Conservation (phyloP, 2,113 vertebrate genomes). For the Entomyzon cyanotis region DNA sequence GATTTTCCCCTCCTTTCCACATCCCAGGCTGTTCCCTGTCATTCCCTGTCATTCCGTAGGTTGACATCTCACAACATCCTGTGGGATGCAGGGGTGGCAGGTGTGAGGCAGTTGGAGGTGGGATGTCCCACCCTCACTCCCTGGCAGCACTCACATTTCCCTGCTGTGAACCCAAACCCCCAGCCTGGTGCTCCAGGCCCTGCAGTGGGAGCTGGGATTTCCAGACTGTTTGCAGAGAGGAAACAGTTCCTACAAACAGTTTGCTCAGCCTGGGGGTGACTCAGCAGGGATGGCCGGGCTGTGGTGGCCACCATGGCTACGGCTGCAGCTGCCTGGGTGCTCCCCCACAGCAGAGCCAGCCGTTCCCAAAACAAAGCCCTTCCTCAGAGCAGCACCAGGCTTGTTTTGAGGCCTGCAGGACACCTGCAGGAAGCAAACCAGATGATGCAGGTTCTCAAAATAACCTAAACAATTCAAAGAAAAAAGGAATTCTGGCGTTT, state of each 20-base stretch:
- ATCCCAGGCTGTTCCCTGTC: neutral
- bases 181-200: rapidly evolving
- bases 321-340: neutral
- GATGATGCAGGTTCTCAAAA: neutral
- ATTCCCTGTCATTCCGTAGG: neutral
- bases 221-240: neutral
- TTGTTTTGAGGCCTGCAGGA: neutral
- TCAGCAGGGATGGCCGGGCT: neutral
- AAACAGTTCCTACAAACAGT: neutral
- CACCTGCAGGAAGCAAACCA: neutral
- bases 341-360: neutral
- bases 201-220: neutral
- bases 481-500: neutral
- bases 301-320: rapidly evolving
- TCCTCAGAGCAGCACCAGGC: rapidly evolving
- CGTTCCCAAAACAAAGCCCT: neutral
- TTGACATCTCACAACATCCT: neutral
- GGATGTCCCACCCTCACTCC: neutral
- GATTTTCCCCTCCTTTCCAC: neutral
- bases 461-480: neutral
- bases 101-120: neutral
- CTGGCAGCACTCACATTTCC: rapidly evolving
- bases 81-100: neutral
- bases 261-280: neutral
- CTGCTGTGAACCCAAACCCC: rapidly evolving